phyloP scores from a whole-genome alignment of 2,888 invertebrate genomes.

The Amphipoea oculea region DNA sequence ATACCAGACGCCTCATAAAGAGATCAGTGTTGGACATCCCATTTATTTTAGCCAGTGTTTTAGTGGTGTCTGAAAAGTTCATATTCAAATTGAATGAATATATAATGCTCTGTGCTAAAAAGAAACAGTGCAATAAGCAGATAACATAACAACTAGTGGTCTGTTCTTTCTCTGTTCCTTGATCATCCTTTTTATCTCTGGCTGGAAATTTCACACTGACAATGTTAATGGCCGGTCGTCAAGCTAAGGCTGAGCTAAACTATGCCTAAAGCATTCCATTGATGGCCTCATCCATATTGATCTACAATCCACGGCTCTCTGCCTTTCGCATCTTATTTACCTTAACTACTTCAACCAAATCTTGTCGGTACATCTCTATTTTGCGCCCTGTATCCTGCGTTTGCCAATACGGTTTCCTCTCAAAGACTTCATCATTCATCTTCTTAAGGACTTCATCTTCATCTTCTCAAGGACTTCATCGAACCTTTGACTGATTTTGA shows the following conservation, averaged over 20 bases:
- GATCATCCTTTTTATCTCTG: not conserved
- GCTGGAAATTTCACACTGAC: not conserved
- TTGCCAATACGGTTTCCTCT: not conserved
- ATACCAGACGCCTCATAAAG: conserved; percentile 36
- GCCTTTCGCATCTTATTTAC: not conserved
- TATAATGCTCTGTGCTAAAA: not conserved
- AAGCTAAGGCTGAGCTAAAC: not conserved
- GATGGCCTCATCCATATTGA: not conserved
- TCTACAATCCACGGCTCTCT: not conserved
- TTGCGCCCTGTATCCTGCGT: not conserved
- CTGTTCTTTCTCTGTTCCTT: not conserved
- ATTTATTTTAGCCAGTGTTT: conserved; percentile 21
- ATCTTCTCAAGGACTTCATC: not conserved
- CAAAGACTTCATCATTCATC: not conserved
- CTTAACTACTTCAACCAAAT: not conserved
- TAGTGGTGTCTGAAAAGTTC: conserved; percentile 32
- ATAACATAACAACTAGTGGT: not conserved
- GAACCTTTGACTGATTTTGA: not conserved
- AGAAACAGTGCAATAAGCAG: not conserved
- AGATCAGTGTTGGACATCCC: conserved; percentile 18
- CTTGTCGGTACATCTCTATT: not conserved
- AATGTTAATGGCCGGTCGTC: not conserved
- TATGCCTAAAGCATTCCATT: not conserved
- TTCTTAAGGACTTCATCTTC: not conserved
- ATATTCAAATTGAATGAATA: conserved; percentile 39